Percentiles rank a stretch among this genome's conserved stretches.
Conservation (phyloP, 2,888 invertebrate genomes). For the Polia nebulosa region DNA sequence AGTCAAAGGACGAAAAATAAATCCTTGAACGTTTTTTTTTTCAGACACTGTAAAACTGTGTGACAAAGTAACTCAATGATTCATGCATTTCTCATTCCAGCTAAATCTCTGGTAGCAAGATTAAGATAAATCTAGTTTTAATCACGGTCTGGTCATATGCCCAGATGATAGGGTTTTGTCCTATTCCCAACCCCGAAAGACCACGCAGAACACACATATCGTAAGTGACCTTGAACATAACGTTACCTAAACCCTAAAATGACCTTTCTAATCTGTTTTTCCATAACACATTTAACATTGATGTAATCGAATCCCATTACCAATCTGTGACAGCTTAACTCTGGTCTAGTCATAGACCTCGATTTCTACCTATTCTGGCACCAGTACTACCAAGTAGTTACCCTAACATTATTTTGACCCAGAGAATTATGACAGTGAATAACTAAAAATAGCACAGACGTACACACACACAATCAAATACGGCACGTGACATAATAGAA, state of each 20-base stretch:
- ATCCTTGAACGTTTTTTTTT: too few species aligned
- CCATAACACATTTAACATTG: conserved; percentile 97
- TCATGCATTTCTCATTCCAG: background rate
- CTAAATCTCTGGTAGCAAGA: too few species aligned
- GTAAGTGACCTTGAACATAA: background rate
- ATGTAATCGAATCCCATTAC: conserved; percentile 97
- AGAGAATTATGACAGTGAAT: too few species aligned
- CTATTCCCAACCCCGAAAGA: too few species aligned
- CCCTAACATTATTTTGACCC: background rate
- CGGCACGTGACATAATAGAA: background rate
- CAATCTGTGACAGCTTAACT: conserved; percentile 94
- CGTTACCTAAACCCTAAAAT: background rate
- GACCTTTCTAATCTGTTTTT: conserved; percentile 92
- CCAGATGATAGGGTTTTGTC: too few species aligned
- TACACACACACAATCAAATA: background rate
- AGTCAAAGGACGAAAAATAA: background rate
- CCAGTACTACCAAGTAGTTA: too few species aligned
- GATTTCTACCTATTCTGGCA: too few species aligned
- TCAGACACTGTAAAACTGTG: background rate
- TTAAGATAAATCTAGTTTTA: too few species aligned
- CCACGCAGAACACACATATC: too few species aligned
- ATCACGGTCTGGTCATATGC: too few species aligned
- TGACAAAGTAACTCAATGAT: too few species aligned
- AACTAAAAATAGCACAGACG: background rate
- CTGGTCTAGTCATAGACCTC: conserved; percentile 98